Conservation (phyloP, 2,113 vertebrate species). For the Lepisosteus oculatus region DNA sequence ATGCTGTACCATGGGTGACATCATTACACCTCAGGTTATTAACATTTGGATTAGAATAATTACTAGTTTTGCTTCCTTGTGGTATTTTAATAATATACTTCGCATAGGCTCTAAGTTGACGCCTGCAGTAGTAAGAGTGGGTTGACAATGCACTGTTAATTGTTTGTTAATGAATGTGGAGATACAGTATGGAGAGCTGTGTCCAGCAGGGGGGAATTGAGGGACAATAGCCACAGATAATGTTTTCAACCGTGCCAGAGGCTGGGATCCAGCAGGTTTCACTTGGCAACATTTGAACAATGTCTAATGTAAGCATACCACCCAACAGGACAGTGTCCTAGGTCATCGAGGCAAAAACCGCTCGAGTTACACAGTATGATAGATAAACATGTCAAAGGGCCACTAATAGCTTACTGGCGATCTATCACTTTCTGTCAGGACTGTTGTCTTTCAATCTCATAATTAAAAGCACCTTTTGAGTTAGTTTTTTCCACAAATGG, state of each 20-base stretch:
- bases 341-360: no score
- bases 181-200: no score
- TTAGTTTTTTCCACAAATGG: no score
- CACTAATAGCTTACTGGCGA: neutral
- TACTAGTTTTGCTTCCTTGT: neutral
- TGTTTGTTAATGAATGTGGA: neutral
- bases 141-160: neutral
- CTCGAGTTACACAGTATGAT: neutral
- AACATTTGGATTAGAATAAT: conserved; percentile 1
- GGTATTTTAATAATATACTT: conserved; percentile 5
- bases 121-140: neutral
- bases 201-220: no score
- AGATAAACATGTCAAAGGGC: neutral
- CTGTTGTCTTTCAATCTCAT: neutral
- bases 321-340: no score
- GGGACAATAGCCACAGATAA: no score
- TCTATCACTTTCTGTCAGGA: neutral
- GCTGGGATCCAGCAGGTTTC: no score
- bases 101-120: neutral
- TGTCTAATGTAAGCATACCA: no score
- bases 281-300: no score
- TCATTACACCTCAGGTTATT: conserved; percentile 5
- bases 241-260: no score
- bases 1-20: neutral
- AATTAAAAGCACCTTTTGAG: neutral